phyloP scores from a whole-genome alignment of 2,113 vertebrate species.

The Pituophis catenifer region DNA sequence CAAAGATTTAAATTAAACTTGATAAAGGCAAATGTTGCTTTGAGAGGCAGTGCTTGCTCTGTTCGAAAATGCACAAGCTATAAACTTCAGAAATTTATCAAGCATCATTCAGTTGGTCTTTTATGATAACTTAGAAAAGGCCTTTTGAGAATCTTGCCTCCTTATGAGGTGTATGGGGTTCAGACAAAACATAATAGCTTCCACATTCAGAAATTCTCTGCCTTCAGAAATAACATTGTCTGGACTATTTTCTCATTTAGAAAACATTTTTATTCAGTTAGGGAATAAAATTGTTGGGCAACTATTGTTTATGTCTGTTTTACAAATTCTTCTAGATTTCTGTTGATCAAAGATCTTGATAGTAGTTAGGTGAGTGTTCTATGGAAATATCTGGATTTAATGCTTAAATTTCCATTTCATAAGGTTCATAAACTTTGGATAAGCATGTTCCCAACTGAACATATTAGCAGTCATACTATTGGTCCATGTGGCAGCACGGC shows the following conservation, averaged over 20 bases:
- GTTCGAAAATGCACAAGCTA: neutral
- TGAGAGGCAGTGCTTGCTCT: neutral
- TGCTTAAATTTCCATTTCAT: neutral
- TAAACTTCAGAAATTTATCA: neutral
- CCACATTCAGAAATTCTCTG: neutral
- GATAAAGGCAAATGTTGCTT: neutral
- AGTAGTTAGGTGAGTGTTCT: neutral
- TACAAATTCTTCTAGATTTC: neutral
- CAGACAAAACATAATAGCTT: neutral
- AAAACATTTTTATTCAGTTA: neutral
- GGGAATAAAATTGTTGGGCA: neutral
- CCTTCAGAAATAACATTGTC: neutral
- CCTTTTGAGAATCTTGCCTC: neutral
- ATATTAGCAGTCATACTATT: neutral
- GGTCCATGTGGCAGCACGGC: neutral
- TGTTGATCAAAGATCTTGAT: neutral
- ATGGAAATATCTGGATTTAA: neutral
- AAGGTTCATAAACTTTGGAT: neutral
- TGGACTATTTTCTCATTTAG: neutral
- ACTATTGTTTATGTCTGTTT: neutral
- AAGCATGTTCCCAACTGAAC: neutral
- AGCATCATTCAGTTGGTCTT: neutral
- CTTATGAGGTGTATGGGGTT: neutral
- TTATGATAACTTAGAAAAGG: neutral
- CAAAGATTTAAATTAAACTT: slow-evolving; percentile 33